Conservation (phyloP, 2,888 invertebrate species). For the Ectropis crepuscularia region DNA sequence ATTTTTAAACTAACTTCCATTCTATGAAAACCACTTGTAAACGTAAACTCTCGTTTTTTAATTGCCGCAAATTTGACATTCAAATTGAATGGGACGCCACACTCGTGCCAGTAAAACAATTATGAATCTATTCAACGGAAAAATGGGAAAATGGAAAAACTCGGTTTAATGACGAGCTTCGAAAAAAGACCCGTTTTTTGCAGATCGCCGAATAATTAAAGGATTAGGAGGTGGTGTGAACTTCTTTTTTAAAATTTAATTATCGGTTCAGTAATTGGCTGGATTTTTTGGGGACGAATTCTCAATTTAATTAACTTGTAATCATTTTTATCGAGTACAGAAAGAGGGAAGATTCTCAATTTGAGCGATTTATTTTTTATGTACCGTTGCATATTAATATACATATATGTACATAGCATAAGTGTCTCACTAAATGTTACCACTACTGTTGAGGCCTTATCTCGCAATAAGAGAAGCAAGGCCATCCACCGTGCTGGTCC, state of each 20-base stretch:
- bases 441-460: too few relatives aligned
- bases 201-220: constrained; percentile 15
- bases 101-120: constrained; percentile 59
- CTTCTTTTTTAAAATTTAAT: constrained; percentile 9
- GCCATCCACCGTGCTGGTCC: too few relatives aligned
- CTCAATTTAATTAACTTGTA: not conserved
- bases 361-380: not conserved
- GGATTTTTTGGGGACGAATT: not conserved
- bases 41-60: constrained; percentile 40
- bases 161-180: constrained; percentile 13
- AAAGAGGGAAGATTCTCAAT: too few relatives aligned
- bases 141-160: constrained; percentile 33
- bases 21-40: constrained; percentile 4
- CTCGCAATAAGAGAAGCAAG: too few relatives aligned
- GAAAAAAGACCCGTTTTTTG: constrained; percentile 22
- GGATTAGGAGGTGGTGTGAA: constrained; percentile 1
- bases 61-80: constrained; percentile 53
- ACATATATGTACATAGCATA: too few relatives aligned
- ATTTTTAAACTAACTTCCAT: not conserved
- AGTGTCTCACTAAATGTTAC: too few relatives aligned
- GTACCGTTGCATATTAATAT: not conserved
- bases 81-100: constrained; percentile 62
- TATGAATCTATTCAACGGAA: constrained; percentile 57
- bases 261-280: constrained; percentile 4
- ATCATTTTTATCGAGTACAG: not conserved